Percentiles rank a stretch among this genome's conserved stretches.
Conservation (phyloP, 1,140 invertebrate genomes). For the Drosophila paulistorum region DNA sequence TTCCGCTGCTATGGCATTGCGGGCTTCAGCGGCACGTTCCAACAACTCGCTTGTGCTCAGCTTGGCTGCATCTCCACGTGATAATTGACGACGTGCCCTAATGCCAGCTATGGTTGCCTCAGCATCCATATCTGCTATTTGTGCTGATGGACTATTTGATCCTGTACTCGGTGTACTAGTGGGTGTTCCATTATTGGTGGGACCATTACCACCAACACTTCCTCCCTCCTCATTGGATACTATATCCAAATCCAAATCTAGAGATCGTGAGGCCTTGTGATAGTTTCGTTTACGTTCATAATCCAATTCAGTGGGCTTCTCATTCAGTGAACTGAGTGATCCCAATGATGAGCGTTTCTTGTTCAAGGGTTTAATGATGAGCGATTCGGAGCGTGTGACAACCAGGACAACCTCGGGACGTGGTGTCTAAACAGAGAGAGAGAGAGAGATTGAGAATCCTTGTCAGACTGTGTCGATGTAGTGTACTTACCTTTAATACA, state of each 20-base stretch:
- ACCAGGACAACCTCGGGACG: slow-evolving; percentile 88
- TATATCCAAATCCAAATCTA: slow-evolving; percentile 80
- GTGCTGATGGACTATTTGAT: slow-evolving; percentile 66
- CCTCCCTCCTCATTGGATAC: slow-evolving; percentile 66
- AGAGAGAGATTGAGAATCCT: background rate
- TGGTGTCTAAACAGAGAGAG: slow-evolving; percentile 84
- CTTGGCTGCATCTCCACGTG: slow-evolving; percentile 74
- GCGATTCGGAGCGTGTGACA: slow-evolving; percentile 83
- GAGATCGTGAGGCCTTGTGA: slow-evolving; percentile 78
- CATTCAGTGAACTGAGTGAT: slow-evolving; percentile 77
- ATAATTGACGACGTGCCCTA: slow-evolving; percentile 68
- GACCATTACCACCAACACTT: background rate
- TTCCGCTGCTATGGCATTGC: slow-evolving; percentile 77
- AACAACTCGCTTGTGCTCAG: slow-evolving; percentile 77
- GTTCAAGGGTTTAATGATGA: slow-evolving; percentile 72
- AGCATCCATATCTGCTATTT: slow-evolving; percentile 48
- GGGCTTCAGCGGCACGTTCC: slow-evolving; percentile 72
- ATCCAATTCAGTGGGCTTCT: slow-evolving; percentile 76
- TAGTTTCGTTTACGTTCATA: slow-evolving; percentile 77
- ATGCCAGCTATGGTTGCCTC: slow-evolving; percentile 75
- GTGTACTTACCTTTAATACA: slow-evolving; percentile 89
- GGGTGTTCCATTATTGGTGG: slow-evolving; percentile 33
- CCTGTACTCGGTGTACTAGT: slow-evolving; percentile 63
- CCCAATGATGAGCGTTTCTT: slow-evolving; percentile 82
- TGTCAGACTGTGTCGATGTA: too few species aligned